Percentiles rank a stretch among this genome's conserved stretches.
Conservation (phyloP, 2,113 vertebrate species). For the Ramphastos sulfuratus region DNA sequence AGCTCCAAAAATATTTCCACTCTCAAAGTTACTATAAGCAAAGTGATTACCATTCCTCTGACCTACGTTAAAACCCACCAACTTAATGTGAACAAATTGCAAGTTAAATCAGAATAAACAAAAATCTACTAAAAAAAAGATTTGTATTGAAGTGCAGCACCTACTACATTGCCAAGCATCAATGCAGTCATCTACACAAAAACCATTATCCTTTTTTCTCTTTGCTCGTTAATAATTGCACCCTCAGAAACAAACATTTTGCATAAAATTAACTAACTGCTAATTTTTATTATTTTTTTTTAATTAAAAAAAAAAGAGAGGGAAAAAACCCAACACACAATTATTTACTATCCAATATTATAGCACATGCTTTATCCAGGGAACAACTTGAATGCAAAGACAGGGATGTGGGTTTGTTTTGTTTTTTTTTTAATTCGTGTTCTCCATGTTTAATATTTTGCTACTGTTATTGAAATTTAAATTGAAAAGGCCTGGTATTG, state of each 20-base stretch:
- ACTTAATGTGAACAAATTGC: conserved; percentile 24
- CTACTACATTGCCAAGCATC: conserved; percentile 38
- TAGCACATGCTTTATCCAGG: neutral
- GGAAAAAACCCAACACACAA: neutral
- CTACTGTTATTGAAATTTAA: conserved; percentile 67
- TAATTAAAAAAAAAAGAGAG: neutral
- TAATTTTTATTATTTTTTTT: neutral
- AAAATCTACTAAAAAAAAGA: conserved; percentile 54
- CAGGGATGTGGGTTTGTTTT: neutral
- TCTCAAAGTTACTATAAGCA: neutral
- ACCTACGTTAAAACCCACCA: conserved; percentile 40
- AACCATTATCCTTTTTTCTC: conserved; percentile 51
- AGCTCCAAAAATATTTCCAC: neutral
- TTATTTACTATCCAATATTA: neutral
- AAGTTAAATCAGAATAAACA: conserved; percentile 61
- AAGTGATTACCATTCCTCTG: conserved; percentile 17
- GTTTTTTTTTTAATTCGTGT: neutral
- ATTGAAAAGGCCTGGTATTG: conserved; percentile 70
- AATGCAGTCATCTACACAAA: conserved; percentile 32
- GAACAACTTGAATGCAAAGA: neutral
- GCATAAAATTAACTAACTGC: conserved; percentile 45
- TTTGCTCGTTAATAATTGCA: conserved; percentile 54
- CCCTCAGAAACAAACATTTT: conserved; percentile 52
- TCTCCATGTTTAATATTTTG: conserved; percentile 52
- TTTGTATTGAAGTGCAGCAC: conserved; percentile 18